Evolutionary conservation across 2,797 vertebrate genomes (phyloP), one percentile per base, ranked within the genome.

Genomic region (Falco biarmicus): DNA sequence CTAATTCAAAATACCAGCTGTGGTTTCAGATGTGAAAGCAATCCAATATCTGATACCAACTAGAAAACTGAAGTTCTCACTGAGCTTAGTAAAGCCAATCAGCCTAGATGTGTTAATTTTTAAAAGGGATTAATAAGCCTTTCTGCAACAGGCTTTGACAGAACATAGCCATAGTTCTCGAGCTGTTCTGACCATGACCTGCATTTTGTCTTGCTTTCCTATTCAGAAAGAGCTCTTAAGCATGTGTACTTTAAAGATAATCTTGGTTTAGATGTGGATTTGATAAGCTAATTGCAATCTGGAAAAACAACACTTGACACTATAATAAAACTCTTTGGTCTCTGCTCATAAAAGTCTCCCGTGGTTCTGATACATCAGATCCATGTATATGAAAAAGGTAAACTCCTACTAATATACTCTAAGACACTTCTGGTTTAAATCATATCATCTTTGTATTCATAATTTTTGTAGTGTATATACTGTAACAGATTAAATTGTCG

Each of bases 401-500:
- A 75, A 91, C 47, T 78, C 79, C 34, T 88, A 13, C 74, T 64
- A 85, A 54, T 41, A 56, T 43, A 31, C 91, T 81, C 13, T 60
- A 48, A 83, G 89, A 4, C 31, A 0, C 53, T 90, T 73, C 80
- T 94, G 86, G 37, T 84, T 96, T 85, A 89, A 87, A 87, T 77
- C 63, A 9, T 37, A 4, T 0, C 78, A 87, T 84, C 86, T 93
- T 90, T 89, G 86, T 90, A 21, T 92, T 92, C 59, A 50, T 78
- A 48, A 78, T 12, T 76, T 79, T 84, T 94, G 83, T 31, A 93
- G 78, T 4, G 1, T 84, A 2, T 87, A 93, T 95, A 90, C 91
- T 96, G 86, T 92, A 92, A 95, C 94, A 93, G 93, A 94, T 94
- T 79, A 94, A 95, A 85, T 87, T 84, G 84, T 90, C 1, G 0